Percentiles rank a stretch among this genome's conserved stretches.
Conservation (phyloP, 2,113 vertebrate species). For the Ochotona princeps region DNA sequence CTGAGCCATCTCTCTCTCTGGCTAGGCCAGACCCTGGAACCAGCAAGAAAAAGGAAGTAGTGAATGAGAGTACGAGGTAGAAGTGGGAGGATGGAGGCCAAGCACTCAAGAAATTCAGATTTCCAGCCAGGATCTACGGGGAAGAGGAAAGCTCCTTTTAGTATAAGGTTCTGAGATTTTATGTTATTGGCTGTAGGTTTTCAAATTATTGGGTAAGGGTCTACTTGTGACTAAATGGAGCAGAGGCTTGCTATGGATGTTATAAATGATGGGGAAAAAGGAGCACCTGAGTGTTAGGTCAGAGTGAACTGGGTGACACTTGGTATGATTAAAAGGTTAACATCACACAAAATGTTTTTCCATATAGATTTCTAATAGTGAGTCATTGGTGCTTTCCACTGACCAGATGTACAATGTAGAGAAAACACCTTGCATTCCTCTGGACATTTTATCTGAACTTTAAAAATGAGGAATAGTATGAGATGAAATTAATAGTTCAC, state of each 20-base stretch:
- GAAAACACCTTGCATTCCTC: neutral
- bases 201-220: neutral
- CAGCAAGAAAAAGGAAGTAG: neutral
- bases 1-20: neutral
- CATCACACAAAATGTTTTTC: neutral
- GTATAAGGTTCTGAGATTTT: neutral
- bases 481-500: neutral
- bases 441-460: neutral
- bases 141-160: neutral
- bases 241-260: neutral
- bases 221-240: neutral
- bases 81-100: neutral
- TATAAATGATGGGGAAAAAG: neutral
- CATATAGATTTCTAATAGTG: neutral
- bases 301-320: neutral
- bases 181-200: neutral
- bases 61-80: neutral
- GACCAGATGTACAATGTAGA: neutral
- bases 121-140: neutral
- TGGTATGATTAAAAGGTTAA: neutral
- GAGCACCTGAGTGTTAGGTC: neutral
- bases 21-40: neutral
- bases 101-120: neutral
- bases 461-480: neutral
- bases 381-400: conserved; percentile 20